Evolutionary conservation across 2,113 vertebrate species (phyloP).

Genomic region (Corydoras maculifer): DNA sequence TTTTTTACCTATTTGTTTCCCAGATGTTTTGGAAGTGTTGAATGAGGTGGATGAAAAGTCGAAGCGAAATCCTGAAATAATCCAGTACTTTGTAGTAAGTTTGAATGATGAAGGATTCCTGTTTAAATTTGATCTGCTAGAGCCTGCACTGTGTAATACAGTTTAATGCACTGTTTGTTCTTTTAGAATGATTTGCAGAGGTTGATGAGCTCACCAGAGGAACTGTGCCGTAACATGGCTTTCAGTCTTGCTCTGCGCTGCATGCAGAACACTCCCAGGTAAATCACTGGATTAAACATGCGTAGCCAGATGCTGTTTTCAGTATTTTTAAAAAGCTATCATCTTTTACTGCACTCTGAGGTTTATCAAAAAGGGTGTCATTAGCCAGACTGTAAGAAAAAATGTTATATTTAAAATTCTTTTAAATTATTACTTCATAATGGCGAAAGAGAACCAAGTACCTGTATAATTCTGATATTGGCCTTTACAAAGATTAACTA

Average conservation of each 20-base stretch:
- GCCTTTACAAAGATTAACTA: no score
- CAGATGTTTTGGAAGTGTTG: slow-evolving; percentile 90
- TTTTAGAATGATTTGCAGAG: slow-evolving; percentile 85
- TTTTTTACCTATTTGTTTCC: no score
- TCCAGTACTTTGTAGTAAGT: slow-evolving; percentile 89
- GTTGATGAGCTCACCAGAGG: slow-evolving; percentile 87
- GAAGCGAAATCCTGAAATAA: slow-evolving; percentile 88
- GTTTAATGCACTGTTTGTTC: neutral
- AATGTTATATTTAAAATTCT: no score
- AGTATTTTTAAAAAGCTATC: no score
- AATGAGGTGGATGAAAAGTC: slow-evolving; percentile 94
- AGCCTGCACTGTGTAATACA: no score
- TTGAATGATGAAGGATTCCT: neutral
- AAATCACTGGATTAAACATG: slow-evolving; percentile 1
- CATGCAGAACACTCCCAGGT: slow-evolving; percentile 92
- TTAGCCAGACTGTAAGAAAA: no score
- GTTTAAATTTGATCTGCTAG: no score
- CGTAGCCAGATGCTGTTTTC: slow-evolving; percentile 1
- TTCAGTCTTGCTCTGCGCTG: slow-evolving; percentile 88
- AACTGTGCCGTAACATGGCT: slow-evolving; percentile 86
- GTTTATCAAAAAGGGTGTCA: no score
- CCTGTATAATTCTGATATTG: no score
- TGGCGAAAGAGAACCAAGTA: no score
- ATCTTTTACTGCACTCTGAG: no score
- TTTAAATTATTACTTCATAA: no score